Evolutionary conservation across 2,888 invertebrate genomes (phyloP), one percentile per base, ranked within the genome.

Genomic region (Drosophila maculinotata): DNA sequence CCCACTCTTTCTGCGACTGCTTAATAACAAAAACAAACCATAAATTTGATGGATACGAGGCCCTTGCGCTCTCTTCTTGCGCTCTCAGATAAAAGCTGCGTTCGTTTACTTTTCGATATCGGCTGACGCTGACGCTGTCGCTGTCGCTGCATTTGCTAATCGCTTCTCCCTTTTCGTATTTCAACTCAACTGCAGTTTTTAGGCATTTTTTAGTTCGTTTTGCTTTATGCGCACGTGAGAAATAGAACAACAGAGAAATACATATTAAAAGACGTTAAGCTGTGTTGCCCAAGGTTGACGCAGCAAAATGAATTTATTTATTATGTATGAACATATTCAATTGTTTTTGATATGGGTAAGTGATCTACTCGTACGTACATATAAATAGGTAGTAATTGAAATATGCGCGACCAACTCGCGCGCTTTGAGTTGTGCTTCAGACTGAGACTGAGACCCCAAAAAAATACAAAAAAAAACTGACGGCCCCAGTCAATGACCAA

Each of bases 221-320:
- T 57, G 15, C 10, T 20, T 31, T 47, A 25, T 12, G 44, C 58
- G 62, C 78, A 78, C 78, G 69, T 80, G 69, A 60, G 65, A 70
- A 87, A 78, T 71, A 85, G 80, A 84, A 80, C 67, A 80, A 86
- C 81, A 86, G 54, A 60, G n/a, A 20, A 72, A 83, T 52, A 69
- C 36, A 54, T 63, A 65, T 54, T 41, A 74, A 78, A 56, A 66
- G 45, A 49, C n/a, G 25, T 60, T 48, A 36, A 36, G 38, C n/a
- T n/a, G 30, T 57, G 44, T 54, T 59, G 45, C 36, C 52, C 85
- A 82, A 82, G 72, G 65, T 45, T 64, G 65, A 41, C 47, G 20
- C 25, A 48, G 38, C 48, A 31, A 28, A 53, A 51, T 67, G 60
- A 41, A 38, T 47, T 62, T 62, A 59, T 76, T 62, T 47, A 59